A percentile compares a stretch with the other conserved stretches of the same genome.
phyloP scores from a whole-genome alignment of 2,888 invertebrate genomes.

The Polia nebulosa region DNA sequence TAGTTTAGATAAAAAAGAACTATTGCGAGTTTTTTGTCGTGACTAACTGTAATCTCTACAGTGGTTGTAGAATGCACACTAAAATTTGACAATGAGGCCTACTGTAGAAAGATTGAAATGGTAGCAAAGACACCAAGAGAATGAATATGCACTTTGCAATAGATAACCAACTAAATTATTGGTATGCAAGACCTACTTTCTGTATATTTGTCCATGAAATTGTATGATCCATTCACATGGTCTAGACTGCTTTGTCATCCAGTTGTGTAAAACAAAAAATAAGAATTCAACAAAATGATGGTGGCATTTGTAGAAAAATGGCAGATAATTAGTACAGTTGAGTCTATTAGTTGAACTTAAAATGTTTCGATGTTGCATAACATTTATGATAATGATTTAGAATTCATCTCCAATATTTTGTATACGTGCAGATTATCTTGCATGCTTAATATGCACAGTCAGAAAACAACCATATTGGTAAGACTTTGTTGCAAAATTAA shows the following conservation, averaged over 20 bases:
- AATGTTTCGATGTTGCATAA: conserved; percentile 56
- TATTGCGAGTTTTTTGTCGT: conserved; percentile 79
- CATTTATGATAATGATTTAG: conserved; percentile 35
- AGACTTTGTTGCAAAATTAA: conserved; percentile 7
- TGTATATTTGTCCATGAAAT: conserved; percentile 52
- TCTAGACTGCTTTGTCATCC: conserved; percentile 60
- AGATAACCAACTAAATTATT: conserved; percentile 57
- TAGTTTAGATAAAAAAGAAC: conserved; percentile 88
- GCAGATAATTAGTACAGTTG: conserved; percentile 16
- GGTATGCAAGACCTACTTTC: conserved; percentile 70
- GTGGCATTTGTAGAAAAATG: conserved; percentile 22
- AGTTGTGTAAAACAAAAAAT: conserved; percentile 31
- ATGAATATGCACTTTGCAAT: conserved; percentile 47
- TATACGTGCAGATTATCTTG: conserved; percentile 21
- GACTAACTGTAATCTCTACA: conserved; percentile 74
- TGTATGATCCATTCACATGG: conserved; percentile 40
- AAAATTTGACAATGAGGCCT: conserved; percentile 50
- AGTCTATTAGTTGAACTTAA: conserved; percentile 17
- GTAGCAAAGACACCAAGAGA: conserved; percentile 39
- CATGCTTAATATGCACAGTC: conserved; percentile 6
- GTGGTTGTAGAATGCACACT: conserved; percentile 60
- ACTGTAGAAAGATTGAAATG: conserved; percentile 34
- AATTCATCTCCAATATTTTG: conserved; percentile 46
- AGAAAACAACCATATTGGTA: background rate
- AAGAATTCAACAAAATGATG: conserved; percentile 20